These are phyloP conservation scores for Catostomus latipinnis DNA, from an alignment of 2,797 vertebrate genomes.

Conservation along the genomic window DNA sequence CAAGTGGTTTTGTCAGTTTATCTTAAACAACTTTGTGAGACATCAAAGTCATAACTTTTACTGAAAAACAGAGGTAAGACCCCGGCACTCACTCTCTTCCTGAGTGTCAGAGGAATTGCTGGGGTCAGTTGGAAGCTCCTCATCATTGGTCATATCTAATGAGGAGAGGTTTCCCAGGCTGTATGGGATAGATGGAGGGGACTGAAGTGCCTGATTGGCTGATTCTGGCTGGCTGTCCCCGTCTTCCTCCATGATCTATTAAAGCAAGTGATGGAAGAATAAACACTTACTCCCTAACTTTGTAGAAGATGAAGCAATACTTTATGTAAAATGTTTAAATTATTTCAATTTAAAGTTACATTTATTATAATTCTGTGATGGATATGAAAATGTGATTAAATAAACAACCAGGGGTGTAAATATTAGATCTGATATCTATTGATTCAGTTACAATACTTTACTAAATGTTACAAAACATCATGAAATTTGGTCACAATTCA, in stretches of 20 bases:
- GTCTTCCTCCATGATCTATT: conserved; percentile 80
- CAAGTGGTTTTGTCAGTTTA: not conserved
- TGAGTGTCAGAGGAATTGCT: conserved; percentile 90
- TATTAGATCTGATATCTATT: too few relatives aligned
- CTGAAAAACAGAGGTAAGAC: not conserved
- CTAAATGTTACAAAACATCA: too few relatives aligned
- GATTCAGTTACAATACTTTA: too few relatives aligned
- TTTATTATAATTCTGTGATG: not conserved
- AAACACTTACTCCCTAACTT: not conserved
- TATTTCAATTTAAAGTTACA: not conserved
- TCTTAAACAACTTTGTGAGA: not conserved
- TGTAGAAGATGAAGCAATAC: not conserved
- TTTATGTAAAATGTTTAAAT: not conserved
- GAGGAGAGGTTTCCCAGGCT: conserved; percentile 81
- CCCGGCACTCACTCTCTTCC: conserved; percentile 84
- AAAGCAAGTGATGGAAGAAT: conserved; percentile 19
- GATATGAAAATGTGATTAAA: not conserved
- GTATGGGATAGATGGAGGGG: conserved; percentile 70
- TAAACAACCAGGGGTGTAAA: conserved; percentile 47
- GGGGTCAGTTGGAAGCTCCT: conserved; percentile 88
- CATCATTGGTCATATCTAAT: conserved; percentile 84
- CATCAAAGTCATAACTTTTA: not conserved
- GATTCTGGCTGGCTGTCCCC: conserved; percentile 78
- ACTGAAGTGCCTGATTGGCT: conserved; percentile 76
- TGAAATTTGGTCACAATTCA: too few relatives aligned